phyloP scores from a whole-genome alignment of 2,888 invertebrate species.

The Andrena bucephala region DNA sequence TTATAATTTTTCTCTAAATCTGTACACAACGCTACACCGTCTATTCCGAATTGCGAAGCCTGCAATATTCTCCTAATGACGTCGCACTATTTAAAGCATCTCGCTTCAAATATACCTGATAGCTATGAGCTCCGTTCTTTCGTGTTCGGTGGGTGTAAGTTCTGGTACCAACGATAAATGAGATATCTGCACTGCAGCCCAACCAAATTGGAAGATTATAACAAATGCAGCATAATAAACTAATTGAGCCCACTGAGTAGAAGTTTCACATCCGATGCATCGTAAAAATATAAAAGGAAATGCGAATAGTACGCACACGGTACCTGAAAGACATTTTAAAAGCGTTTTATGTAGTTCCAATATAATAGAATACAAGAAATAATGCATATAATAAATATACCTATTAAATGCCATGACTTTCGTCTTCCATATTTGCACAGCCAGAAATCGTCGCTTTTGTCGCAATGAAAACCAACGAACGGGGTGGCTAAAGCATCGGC shows the following conservation, averaged over 20 bases:
- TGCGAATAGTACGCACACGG: constrained; percentile 90
- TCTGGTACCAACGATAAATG: constrained; percentile 96
- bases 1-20: constrained; percentile 8
- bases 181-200: constrained; percentile 96
- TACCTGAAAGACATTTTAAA: constrained; percentile 86
- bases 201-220: constrained; percentile 95
- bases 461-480: constrained; percentile 94
- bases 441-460: constrained; percentile 89
- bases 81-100: background rate
- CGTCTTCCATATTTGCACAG: constrained; percentile 91
- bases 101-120: constrained; percentile 87
- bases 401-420: constrained; percentile 96
- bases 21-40: background rate
- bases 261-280: constrained; percentile 89
- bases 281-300: constrained; percentile 96
- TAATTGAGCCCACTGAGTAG: constrained; percentile 90
- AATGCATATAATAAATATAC: constrained; percentile 85
- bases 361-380: background rate
- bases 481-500: constrained; percentile 95
- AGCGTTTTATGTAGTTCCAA: background rate
- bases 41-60: background rate
- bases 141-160: constrained; percentile 90
- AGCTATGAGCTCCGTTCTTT: constrained; percentile 91
- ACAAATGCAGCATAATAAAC: constrained; percentile 92
- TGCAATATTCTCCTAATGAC: background rate